Evolutionary conservation across 2,888 invertebrate species (phyloP).

Genomic region (Caenorhabditis macrosperma): DNA sequence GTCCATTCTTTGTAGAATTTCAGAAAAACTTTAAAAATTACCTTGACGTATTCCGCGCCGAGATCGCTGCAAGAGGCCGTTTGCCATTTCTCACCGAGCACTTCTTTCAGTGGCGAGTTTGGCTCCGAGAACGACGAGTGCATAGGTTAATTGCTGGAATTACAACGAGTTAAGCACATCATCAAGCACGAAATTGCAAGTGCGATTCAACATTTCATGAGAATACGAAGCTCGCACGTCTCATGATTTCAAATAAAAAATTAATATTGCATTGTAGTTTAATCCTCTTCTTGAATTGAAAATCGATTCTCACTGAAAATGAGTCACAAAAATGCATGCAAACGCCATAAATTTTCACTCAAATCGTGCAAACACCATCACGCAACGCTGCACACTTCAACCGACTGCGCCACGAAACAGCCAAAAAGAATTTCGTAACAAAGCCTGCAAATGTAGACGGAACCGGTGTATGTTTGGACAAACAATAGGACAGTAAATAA

Average conservation of each 20-base stretch:
- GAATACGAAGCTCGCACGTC: too few species aligned
- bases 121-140: conserved; percentile 63
- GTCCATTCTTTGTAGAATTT: background rate
- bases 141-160: conserved; percentile 47
- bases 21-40: conserved; percentile 3
- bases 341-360: background rate
- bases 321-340: background rate
- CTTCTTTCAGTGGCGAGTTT: conserved; percentile 60
- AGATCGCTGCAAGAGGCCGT: conserved; percentile 65
- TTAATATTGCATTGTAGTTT: too few species aligned
- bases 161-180: too few species aligned
- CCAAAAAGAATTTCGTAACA: background rate
- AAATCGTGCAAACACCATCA: background rate
- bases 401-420: background rate
- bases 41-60: conserved; percentile 43
- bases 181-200: too few species aligned
- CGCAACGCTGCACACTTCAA: background rate
- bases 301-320: background rate
- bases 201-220: too few species aligned
- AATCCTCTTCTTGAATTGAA: background rate
- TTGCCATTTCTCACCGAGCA: conserved; percentile 55
- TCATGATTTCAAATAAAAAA: too few species aligned
- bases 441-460: background rate
- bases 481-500: background rate
- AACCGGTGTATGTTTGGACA: background rate